Evolutionary conservation across 2,797 vertebrate genomes (phyloP).

Genomic region (Coendou prehensilis): DNA sequence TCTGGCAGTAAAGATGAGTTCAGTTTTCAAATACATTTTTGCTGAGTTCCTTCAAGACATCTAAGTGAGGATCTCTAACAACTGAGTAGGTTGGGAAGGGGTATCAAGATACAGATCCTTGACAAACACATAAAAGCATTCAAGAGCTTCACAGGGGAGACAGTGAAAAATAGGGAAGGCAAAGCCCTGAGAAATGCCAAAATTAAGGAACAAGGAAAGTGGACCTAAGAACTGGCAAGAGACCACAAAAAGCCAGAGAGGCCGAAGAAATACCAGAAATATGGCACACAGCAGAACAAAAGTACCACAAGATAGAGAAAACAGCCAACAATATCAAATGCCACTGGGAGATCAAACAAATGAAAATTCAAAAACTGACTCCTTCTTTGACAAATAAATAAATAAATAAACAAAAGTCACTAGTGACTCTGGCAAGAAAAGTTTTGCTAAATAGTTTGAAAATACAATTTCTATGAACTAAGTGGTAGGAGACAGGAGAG

Average conservation of each 20-base stretch:
- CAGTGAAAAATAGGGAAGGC: not conserved
- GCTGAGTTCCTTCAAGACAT: not conserved
- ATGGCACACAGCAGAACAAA: not conserved
- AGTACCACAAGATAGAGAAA: not conserved
- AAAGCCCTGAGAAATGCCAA: not conserved
- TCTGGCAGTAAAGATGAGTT: not conserved
- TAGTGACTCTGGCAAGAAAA: not conserved
- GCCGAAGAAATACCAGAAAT: not conserved
- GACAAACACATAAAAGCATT: constrained; percentile 29
- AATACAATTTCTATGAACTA: not conserved
- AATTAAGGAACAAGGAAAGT: not conserved
- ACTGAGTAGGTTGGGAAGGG: not conserved
- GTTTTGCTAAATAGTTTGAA: not conserved
- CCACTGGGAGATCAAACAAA: constrained; percentile 34
- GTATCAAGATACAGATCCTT: not conserved
- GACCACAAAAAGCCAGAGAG: not conserved
- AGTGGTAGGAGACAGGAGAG: not conserved
- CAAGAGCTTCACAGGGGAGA: not conserved
- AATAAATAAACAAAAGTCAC: not conserved
- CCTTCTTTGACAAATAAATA: not conserved
- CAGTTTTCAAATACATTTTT: constrained; percentile 21
- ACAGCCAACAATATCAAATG: not conserved
- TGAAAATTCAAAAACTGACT: constrained; percentile 49
- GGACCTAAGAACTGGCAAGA: not conserved
- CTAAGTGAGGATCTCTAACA: constrained; percentile 17